phyloP scores from a whole-genome alignment of 2,113 vertebrate genomes.

The Chionis minor region DNA sequence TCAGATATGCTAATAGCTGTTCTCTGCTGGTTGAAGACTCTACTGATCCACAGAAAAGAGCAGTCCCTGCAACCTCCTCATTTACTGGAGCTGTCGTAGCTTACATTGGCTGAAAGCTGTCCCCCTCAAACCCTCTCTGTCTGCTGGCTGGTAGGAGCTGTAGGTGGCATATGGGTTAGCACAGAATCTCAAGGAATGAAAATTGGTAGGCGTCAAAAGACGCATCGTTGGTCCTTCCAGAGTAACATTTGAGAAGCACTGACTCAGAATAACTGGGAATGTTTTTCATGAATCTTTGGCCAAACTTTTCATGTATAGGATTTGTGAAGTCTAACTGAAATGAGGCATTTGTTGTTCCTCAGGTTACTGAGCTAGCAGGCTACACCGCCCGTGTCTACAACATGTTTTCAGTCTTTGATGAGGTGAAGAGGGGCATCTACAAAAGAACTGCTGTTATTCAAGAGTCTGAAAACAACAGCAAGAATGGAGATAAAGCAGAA shows the following conservation, averaged over 20 bases:
- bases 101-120: neutral
- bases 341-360: constrained; percentile 19
- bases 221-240: neutral
- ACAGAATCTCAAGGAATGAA: neutral
- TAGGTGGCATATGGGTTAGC: neutral
- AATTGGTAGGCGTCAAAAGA: neutral
- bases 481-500: constrained; percentile 70
- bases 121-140: neutral
- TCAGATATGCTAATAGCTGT: neutral
- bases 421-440: constrained; percentile 93
- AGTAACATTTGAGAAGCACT: neutral
- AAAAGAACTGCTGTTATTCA: constrained; percentile 81
- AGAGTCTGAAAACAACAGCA: constrained; percentile 65
- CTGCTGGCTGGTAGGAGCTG: neutral
- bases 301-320: neutral
- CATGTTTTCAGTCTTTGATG: constrained; percentile 95
- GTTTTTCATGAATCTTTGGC: neutral
- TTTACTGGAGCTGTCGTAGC: neutral
- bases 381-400: constrained; percentile 95
- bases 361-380: constrained; percentile 96
- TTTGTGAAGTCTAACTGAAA: neutral
- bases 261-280: neutral
- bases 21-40: neutral
- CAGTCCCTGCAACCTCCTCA: neutral
- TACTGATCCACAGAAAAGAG: neutral